Evolutionary conservation across 2,113 vertebrate species (phyloP), one percentile per base, ranked within the genome.

Genomic region (Corythornis cristatus): DNA sequence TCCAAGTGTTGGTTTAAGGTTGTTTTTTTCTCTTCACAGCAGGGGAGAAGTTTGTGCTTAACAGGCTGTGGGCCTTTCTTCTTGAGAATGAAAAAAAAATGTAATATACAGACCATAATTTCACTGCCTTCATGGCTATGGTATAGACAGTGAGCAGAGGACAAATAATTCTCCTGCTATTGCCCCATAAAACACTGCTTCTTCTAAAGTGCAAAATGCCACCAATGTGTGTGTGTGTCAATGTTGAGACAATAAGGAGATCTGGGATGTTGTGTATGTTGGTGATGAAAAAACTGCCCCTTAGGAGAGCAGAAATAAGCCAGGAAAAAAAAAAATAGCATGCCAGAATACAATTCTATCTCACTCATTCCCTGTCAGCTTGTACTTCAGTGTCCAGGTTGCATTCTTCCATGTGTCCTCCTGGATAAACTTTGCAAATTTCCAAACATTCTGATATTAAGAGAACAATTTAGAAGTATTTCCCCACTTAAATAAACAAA

Each of bases 141-240:
- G 12, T 43, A 13, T 6, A 37, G 67, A 12, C 9, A 65, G 50
- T 31, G 23, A 81, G 29, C 6, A 7, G 33, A 53, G 15, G 37
- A 42, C 28, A 65, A 4, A 12, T 0, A 62, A 22, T 8, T 6
- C 20, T 90, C 11, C 37, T 70, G 43, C 15, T 54, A 17, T 37
- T 68, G 43, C n/a, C 33, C 40, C 21, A 31, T 22, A 60, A 83
- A 88, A 51, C 25, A 56, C 9, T 37, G 8, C 5, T 40, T 79
- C 15, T 51, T 85, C 51, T 73, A 61, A 17, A 64, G 12, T 10
- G 54, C 15, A 43, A 83, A 90, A 74, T 2, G 4, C 21, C 35
- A 28, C 15, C 23, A 48, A 17, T 42, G 25, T 82, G 11, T 0
- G 0, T 46, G 20, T 25, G 10, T n/a, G 22, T 56, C 1, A 0